phyloP scores from a whole-genome alignment of 2,888 invertebrate genomes.

The Chouioia cunea region DNA sequence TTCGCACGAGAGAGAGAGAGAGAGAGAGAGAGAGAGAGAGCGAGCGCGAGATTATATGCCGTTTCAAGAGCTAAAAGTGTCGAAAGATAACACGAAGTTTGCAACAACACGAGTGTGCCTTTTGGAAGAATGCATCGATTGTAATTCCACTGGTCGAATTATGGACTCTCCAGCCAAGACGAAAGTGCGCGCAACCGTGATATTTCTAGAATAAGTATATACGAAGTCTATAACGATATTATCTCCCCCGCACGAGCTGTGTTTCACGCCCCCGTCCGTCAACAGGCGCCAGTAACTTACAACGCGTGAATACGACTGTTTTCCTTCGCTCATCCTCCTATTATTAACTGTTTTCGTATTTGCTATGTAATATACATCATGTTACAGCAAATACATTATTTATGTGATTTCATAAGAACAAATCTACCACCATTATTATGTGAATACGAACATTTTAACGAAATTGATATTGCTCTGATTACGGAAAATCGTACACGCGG shows the following conservation, averaged over 20 bases:
- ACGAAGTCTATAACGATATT: neutral
- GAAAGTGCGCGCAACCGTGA: too few relatives aligned
- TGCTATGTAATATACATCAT: too few relatives aligned
- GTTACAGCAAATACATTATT: neutral
- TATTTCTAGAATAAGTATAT: conserved; percentile 30
- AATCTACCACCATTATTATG: neutral
- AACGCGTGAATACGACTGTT: conserved; percentile 26
- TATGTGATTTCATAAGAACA: neutral
- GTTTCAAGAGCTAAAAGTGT: too few relatives aligned
- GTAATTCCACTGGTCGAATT: conserved; percentile 22
- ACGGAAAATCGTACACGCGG: conserved; percentile 53
- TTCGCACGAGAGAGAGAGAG: too few relatives aligned
- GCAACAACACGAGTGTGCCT: conserved; percentile 19
- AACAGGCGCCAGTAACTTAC: conserved; percentile 15
- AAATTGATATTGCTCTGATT: neutral
- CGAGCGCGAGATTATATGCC: conserved; percentile 1
- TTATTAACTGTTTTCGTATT: conserved; percentile 21
- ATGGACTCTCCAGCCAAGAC: neutral
- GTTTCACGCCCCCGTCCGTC: conserved; percentile 20
- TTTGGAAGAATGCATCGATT: conserved; percentile 7
- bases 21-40: too few relatives aligned
- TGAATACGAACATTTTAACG: neutral
- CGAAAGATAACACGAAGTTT: conserved; percentile 26
- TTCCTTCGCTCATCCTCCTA: conserved; percentile 26
- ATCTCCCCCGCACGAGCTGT: neutral